Evolutionary conservation across 1,140 invertebrate genomes (phyloP), one percentile per base, ranked within the genome.

Genomic region (Mamestra configurata): DNA sequence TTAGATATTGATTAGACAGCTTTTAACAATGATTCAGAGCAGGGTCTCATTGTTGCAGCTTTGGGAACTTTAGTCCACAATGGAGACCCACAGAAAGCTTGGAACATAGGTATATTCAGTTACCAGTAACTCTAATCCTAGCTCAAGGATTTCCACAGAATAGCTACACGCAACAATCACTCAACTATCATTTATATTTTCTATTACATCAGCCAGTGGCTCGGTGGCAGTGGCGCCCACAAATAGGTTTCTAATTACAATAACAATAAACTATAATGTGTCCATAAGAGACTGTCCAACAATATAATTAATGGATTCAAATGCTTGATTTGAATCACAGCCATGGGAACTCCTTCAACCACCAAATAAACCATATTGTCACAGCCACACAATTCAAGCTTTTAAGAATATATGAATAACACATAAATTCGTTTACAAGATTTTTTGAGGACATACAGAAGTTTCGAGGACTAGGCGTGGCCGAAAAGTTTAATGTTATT

Each of bases 171-270:
- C 24, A 20, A 71, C 46, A 53, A 51, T 53, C 24, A 71, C 24
- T 40, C 37, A 43, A 24, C 37, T 66, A 43, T 40, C 35, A 66
- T 61, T 59, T 59, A 46, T 49, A 70, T 70, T 70, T 70, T 70
- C 66, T 49, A 70, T 70, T 46, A 13, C 15, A 71, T 35, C 68
- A 51, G 18, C 22, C 15, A 10, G 13, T 43, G 15, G 43, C 13
- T n/a, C 15, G 43, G 43, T 46, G 15, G 43, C 35, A 24, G 71
- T 75, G 71, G 71, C 71, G 71, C 71, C 71, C 8, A 59, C 71
- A 57, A 75, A 75, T 75, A 6, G 35, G 55, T 75, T n/a, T 75
- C 71, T 75, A 75, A 75, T 75, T 75, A 75, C 71, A 75, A 43
- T 75, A 59, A 75, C 71, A 75, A 75, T 75, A 75, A 75, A 75